Conservation (phyloP, 2,113 vertebrate species). For the Origma solitaria region DNA sequence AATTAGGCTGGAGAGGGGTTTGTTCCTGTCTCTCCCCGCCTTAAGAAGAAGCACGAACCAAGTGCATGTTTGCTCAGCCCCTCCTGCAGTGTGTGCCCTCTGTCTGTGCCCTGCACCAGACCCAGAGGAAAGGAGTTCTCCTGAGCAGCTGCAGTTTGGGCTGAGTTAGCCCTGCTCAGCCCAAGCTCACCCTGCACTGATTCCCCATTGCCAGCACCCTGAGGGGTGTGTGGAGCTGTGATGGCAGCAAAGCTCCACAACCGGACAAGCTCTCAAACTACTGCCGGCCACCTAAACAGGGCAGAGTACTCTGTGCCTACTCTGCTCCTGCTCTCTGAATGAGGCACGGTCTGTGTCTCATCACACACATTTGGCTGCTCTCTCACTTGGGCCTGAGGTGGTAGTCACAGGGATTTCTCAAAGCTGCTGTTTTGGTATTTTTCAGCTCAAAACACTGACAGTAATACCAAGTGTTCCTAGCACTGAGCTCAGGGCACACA, state of each 20-base stretch:
- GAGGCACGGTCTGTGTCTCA: neutral
- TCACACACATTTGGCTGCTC: neutral
- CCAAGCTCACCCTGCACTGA: neutral
- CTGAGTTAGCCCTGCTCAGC: neutral
- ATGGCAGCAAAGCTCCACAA: neutral
- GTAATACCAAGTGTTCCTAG: rapidly evolving
- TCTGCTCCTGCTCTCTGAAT: neutral
- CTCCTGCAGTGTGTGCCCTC: neutral
- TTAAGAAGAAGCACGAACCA: neutral
- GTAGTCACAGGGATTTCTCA: neutral
- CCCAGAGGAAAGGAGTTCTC: neutral
- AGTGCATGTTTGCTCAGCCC: neutral
- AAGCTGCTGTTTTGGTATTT: neutral
- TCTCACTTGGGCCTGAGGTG: neutral
- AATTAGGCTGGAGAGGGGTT: neutral
- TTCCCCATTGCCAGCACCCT: neutral
- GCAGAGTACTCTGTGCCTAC: neutral
- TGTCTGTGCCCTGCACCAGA: rapidly evolving
- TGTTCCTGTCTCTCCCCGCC: neutral
- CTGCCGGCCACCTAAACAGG: neutral
- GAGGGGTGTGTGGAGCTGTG: rapidly evolving
- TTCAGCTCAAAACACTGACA: neutral
- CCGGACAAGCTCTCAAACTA: neutral
- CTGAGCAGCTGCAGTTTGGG: neutral
- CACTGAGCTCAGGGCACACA: neutral